Conservation (phyloP, 2,113 vertebrate genomes). For the Pteropus alecto region DNA sequence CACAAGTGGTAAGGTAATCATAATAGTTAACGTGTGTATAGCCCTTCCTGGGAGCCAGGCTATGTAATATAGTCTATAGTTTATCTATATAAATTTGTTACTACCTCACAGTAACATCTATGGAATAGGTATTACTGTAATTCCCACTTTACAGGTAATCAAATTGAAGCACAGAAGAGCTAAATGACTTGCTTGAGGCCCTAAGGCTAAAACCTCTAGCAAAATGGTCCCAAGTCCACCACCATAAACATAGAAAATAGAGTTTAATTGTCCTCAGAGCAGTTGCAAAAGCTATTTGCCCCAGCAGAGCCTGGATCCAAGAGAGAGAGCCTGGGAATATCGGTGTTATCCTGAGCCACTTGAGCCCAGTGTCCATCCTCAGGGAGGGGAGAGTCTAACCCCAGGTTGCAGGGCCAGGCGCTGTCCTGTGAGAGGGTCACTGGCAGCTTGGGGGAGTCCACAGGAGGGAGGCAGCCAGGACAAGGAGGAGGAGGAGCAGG, state of each 20-base stretch:
- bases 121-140: not conserved
- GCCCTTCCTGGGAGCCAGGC: not conserved
- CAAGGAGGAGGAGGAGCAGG: not conserved
- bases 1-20: not conserved
- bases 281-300: not conserved
- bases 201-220: not conserved
- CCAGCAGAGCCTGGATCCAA: not conserved
- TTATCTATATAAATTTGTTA: not conserved
- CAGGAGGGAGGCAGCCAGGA: not conserved
- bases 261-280: not conserved
- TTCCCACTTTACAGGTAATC: not conserved
- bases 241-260: not conserved
- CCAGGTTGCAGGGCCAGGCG: not conserved
- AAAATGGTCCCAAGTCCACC: not conserved
- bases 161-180: not conserved
- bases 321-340: not conserved
- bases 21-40: rapidly evolving
- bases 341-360: not conserved
- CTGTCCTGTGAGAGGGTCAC: not conserved
- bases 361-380: not conserved
- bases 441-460: not conserved
- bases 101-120: too few relatives aligned
- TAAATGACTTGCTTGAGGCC: not conserved
- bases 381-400: not conserved
- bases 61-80: not conserved